A percentile compares a stretch with the other conserved stretches of the same genome.
Evolutionary conservation across 2,797 vertebrate species (phyloP).

Genomic region (Oreonectes daqikongensis): DNA sequence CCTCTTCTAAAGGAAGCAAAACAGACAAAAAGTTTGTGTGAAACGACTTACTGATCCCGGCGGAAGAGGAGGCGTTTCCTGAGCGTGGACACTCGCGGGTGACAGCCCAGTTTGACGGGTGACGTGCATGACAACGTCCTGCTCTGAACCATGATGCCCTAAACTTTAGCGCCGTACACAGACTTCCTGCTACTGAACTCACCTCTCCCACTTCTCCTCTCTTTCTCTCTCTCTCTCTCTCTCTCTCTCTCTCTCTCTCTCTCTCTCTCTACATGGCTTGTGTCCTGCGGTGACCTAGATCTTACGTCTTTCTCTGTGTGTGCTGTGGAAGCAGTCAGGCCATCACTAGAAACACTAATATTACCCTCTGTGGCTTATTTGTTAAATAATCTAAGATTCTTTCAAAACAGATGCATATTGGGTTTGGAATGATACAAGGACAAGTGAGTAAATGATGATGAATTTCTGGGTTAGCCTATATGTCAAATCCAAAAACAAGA

Average conservation of each 20-base stretch:
- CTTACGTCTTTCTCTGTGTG: constrained; percentile 44
- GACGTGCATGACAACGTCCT: constrained; percentile 60
- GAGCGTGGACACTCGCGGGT: constrained; percentile 72
- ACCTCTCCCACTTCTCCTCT: constrained; percentile 1
- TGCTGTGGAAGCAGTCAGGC: constrained; percentile 31
- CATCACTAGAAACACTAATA: background rate
- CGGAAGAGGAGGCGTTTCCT: constrained; percentile 77
- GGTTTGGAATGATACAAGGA: too few relatives aligned
- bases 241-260: constrained; percentile 6
- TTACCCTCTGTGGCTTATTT: background rate
- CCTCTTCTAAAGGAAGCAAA: background rate
- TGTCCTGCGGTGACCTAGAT: constrained; percentile 61
- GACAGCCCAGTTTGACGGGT: constrained; percentile 69
- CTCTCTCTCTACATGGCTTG: background rate
- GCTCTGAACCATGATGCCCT: constrained; percentile 74
- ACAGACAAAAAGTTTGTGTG: background rate
- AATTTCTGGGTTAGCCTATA: too few relatives aligned
- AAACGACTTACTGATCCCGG: constrained; percentile 73
- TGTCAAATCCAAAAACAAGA: too few relatives aligned
- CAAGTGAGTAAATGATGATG: too few relatives aligned
- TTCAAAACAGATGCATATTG: too few relatives aligned
- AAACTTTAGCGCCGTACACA: background rate
- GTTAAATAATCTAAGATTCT: too few relatives aligned
- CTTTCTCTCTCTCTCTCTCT: constrained; percentile 12
- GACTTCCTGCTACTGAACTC: constrained; percentile 28